phyloP scores from a whole-genome alignment of 1,140 invertebrate species.

The Drosophila athabasca region DNA sequence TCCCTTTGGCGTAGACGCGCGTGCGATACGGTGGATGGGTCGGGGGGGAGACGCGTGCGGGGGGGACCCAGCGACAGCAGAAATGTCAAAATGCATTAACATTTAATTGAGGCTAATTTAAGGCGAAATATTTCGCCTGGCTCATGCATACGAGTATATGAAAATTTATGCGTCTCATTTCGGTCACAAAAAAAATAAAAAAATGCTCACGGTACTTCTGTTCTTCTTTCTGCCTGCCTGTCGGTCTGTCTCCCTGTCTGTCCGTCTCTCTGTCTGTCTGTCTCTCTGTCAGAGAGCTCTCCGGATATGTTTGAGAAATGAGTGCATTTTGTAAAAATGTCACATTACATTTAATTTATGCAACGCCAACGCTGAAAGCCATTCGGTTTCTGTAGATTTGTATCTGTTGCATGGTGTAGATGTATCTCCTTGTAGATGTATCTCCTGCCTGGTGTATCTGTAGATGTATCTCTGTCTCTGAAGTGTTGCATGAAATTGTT shows the following conservation, averaged over 20 bases:
- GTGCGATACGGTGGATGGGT: constrained; percentile 1
- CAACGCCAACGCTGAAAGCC: constrained; percentile 55
- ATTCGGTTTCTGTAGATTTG: constrained; percentile 3
- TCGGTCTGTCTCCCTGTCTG: background rate
- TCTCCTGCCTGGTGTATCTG: background rate
- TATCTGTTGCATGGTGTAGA: constrained; percentile 9
- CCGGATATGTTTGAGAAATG: constrained; percentile 79
- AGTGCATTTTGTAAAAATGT: constrained; percentile 83
- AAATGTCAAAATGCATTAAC: constrained; percentile 84
- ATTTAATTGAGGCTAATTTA: constrained; percentile 84
- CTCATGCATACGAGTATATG: constrained; percentile 48
- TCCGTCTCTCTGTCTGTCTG: constrained; percentile 7
- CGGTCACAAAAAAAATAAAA: constrained; percentile 12
- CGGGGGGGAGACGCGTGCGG: constrained; percentile 12
- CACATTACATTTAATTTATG: constrained; percentile 84
- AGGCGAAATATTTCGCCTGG: constrained; percentile 80
- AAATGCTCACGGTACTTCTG: constrained; percentile 13
- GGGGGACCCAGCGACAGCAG: constrained; percentile 45
- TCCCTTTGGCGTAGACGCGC: constrained; percentile 9
- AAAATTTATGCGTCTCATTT: constrained; percentile 81
- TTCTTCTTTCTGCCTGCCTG: constrained; percentile 16
- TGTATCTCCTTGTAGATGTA: constrained; percentile 17
- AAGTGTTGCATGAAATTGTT: constrained; percentile 77
- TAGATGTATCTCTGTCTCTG: background rate
- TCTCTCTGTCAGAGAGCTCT: constrained; percentile 34